Evolutionary conservation across 2,113 vertebrate genomes (phyloP).

Genomic region (Corythornis vintsioides): DNA sequence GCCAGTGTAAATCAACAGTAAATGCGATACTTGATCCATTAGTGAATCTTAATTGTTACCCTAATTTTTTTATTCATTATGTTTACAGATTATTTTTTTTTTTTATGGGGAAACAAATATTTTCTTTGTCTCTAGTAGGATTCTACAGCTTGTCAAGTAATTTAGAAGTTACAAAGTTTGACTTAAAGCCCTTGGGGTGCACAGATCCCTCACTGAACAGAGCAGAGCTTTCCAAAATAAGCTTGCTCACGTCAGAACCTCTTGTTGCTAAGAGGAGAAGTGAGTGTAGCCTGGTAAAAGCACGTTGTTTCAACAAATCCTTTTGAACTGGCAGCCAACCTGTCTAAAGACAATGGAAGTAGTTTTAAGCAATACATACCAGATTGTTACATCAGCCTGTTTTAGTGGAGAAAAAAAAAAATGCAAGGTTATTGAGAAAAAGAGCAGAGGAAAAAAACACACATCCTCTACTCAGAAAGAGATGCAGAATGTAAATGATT

Average conservation of each 20-base stretch:
- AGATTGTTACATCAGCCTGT: conserved; percentile 35
- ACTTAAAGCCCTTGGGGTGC: conserved; percentile 14
- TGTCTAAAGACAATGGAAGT: conserved; percentile 25
- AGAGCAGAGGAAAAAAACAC: rapidly evolving
- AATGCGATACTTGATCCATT: neutral
- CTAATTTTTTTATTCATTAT: neutral
- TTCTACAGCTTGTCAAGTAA: conserved; percentile 40
- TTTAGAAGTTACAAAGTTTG: conserved; percentile 7
- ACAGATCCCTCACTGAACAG: neutral
- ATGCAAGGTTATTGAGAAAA: neutral
- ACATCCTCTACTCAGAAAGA: neutral
- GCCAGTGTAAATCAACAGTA: neutral
- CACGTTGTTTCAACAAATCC: conserved; percentile 46
- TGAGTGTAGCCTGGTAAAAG: conserved; percentile 27
- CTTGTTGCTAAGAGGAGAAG: conserved; percentile 62
- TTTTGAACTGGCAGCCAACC: conserved; percentile 7
- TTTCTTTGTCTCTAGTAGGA: conserved; percentile 6
- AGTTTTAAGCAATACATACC: neutral
- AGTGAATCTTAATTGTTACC: neutral
- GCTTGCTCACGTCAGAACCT: conserved; percentile 40
- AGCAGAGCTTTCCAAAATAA: conserved; percentile 65
- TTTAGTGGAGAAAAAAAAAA: neutral
- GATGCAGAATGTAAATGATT: neutral
- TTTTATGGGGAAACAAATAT: neutral
- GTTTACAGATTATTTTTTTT: neutral